Evolutionary conservation across 1,140 invertebrate species (phyloP).

Genomic region (Amyelois transitella): DNA sequence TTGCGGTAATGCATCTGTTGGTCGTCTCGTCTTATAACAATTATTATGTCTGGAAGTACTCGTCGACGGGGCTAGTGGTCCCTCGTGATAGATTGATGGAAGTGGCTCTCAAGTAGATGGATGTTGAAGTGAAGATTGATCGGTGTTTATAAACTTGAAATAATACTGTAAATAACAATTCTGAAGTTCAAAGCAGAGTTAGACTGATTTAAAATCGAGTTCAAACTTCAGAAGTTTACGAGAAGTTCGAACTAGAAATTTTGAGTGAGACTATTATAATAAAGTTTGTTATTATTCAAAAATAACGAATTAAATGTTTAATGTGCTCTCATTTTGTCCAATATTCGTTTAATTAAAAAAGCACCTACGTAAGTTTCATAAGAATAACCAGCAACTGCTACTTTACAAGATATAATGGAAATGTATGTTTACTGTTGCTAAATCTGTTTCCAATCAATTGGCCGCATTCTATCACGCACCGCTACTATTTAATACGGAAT

Average conservation of each 20-base stretch:
- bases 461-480: constrained; percentile 61
- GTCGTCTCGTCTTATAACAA: background rate
- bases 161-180: background rate
- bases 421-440: constrained; percentile 38
- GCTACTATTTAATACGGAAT: constrained; percentile 35
- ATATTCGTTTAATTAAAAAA: too few species aligned
- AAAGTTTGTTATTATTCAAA: too few species aligned
- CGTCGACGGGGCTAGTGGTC: background rate
- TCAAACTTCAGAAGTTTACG: too few species aligned
- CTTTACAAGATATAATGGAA: background rate
- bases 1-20: background rate
- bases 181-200: too few species aligned
- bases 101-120: constrained; percentile 36
- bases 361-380: background rate
- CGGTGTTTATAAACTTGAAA: background rate
- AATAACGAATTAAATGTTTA: too few species aligned
- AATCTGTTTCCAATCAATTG: constrained; percentile 53
- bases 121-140: constrained; percentile 18
- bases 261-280: too few species aligned
- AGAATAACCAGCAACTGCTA: background rate
- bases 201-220: too few species aligned
- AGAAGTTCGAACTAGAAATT: too few species aligned
- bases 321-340: too few species aligned
- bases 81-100: constrained; percentile 34
- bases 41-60: background rate